These are phyloP conservation scores for Tragelaphus imberbis DNA, from an alignment of 2,113 vertebrate species.

Conservation along the genomic window DNA sequence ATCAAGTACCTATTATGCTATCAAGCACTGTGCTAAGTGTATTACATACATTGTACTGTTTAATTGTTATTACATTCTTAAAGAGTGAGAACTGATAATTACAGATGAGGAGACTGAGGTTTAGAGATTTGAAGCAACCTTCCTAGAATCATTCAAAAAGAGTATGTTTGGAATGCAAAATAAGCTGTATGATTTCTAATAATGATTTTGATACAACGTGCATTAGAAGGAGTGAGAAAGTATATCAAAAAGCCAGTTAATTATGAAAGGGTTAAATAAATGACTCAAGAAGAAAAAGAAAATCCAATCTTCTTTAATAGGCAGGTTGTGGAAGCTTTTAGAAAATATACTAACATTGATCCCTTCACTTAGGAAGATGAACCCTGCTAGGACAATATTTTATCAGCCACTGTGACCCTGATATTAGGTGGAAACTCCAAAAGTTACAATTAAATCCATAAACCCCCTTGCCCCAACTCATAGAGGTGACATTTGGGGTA, in stretches of 20 bases:
- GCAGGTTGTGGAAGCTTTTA: not conserved
- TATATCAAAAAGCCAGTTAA: not conserved
- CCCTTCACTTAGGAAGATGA: not conserved
- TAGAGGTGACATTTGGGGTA: not conserved
- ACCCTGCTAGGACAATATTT: not conserved
- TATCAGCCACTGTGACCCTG: not conserved
- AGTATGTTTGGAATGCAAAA: not conserved
- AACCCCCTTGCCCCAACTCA: not conserved
- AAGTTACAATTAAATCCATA: not conserved
- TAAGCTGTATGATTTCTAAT: not conserved
- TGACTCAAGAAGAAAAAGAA: not conserved
- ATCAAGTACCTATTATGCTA: not conserved
- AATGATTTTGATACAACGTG: not conserved
- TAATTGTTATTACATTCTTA: not conserved
- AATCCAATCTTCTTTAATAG: not conserved
- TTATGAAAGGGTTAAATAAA: not conserved
- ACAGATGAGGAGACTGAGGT: not conserved
- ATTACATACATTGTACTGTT: not conserved
- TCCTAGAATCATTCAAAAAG: not conserved
- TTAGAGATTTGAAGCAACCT: not conserved
- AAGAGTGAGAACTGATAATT: not conserved
- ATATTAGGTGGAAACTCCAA: not conserved
- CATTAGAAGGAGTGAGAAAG: not conserved
- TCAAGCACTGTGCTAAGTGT: not conserved
- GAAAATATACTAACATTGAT: not conserved